Conservation (phyloP, 1,140 invertebrate genomes). For the Drusus annulatus region DNA sequence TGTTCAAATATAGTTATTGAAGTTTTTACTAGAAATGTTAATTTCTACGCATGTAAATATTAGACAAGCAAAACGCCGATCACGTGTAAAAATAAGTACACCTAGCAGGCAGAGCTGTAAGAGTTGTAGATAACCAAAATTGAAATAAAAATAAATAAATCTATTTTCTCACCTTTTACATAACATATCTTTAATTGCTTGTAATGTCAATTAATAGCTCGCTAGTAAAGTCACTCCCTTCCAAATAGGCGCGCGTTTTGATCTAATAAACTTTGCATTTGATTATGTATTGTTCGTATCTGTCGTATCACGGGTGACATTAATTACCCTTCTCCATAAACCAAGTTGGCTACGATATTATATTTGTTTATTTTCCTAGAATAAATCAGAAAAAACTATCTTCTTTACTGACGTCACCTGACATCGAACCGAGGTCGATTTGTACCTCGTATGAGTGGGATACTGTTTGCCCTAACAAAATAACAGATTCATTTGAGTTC, state of each 20-base stretch:
- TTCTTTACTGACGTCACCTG: conserved; percentile 1
- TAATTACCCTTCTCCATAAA: background rate
- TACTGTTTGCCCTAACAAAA: conserved; percentile 30
- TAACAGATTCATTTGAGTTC: conserved; percentile 30
- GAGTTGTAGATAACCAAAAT: no score
- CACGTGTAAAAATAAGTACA: no score
- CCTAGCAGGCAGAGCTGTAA: no score
- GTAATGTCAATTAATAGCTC: background rate
- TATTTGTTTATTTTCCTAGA: conserved; percentile 17
- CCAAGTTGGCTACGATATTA: background rate
- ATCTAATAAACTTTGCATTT: background rate
- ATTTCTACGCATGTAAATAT: no score
- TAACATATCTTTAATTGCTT: background rate
- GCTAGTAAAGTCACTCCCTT: no score
- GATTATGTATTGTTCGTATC: conserved; percentile 5
- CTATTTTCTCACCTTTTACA: background rate
- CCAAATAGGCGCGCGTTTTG: background rate
- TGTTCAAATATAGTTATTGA: no score
- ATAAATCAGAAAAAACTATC: conserved; percentile 5
- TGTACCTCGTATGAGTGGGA: conserved; percentile 14
- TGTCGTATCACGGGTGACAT: background rate
- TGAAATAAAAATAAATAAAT: no score
- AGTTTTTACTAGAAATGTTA: no score
- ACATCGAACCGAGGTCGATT: background rate
- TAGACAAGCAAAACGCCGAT: no score